These are phyloP conservation scores for Rhopilema esculentum DNA, from an alignment of 30 jellyfish, hydroid and myxozoan genomes.

Conservation along the genomic window DNA sequence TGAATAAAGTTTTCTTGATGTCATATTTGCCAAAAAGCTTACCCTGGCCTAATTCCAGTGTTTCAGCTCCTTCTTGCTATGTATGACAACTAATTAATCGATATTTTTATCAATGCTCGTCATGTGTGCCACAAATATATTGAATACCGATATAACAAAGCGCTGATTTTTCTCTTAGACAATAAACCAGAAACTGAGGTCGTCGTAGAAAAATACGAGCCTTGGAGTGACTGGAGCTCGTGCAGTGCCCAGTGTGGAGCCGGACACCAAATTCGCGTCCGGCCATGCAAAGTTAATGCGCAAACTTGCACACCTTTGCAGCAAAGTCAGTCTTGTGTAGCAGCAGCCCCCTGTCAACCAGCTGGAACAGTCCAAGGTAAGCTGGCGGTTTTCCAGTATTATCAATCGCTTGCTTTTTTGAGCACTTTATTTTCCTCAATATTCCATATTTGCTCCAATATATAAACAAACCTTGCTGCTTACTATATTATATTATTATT, in stretches of 20 bases:
- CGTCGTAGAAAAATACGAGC: slow-evolving; percentile 69
- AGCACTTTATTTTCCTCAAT: no score
- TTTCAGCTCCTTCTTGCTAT: no score
- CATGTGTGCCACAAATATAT: no score
- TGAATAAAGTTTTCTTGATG: no score
- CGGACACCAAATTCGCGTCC: slow-evolving; percentile 71
- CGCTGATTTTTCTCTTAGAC: neutral
- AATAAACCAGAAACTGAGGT: slow-evolving; percentile 59
- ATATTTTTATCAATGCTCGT: no score
- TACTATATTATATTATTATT: no score
- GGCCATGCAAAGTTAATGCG: slow-evolving; percentile 62
- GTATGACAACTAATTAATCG: no score
- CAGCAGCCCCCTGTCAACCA: slow-evolving; percentile 70
- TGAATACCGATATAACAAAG: no score
- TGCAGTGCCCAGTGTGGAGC: slow-evolving; percentile 76
- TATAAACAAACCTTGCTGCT: no score
- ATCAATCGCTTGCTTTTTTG: neutral
- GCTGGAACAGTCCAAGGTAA: slow-evolving; percentile 33
- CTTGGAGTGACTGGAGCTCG: slow-evolving; percentile 81
- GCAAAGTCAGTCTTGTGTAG: slow-evolving; percentile 65
- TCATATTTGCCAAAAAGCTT: no score
- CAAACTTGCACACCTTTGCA: slow-evolving; percentile 66
- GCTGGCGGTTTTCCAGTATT: neutral
- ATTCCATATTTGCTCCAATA: no score
- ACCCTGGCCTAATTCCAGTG: no score